These are phyloP conservation scores for Suillia variegata DNA, from an alignment of 2,888 invertebrate species.

Conservation along the genomic window DNA sequence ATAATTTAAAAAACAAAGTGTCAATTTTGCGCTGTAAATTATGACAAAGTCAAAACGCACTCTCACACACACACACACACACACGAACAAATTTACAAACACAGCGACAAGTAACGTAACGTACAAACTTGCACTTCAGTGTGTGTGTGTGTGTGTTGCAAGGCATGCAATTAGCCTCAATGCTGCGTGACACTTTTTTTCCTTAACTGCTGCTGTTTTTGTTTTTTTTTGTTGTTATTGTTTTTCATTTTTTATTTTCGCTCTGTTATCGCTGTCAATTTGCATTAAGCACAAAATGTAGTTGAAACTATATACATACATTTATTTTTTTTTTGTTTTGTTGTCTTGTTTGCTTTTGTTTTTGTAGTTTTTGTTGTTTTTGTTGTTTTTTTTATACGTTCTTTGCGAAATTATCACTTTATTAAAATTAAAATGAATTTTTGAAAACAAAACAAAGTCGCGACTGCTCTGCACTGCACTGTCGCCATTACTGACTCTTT, in stretches of 20 bases:
- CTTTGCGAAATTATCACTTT: conserved; percentile 22
- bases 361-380: no score
- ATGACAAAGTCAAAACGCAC: no score
- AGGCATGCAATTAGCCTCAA: neutral
- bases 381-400: no score
- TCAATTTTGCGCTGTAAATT: no score
- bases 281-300: conserved; percentile 29
- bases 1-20: no score
- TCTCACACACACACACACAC: no score
- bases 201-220: conserved; percentile 5
- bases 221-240: conserved; percentile 12
- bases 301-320: conserved; percentile 12
- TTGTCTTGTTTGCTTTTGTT: no score
- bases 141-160: no score
- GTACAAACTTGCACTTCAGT: neutral
- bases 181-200: neutral
- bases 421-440: neutral
- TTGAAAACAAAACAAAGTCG: no score
- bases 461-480: no score
- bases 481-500: no score
- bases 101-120: no score
- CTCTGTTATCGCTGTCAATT: conserved; percentile 19
- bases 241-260: neutral
- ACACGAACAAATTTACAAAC: neutral
- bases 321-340: conserved; percentile 17